Evolutionary conservation across 2,113 vertebrate species (phyloP).

Genomic region (Chionis minor): DNA sequence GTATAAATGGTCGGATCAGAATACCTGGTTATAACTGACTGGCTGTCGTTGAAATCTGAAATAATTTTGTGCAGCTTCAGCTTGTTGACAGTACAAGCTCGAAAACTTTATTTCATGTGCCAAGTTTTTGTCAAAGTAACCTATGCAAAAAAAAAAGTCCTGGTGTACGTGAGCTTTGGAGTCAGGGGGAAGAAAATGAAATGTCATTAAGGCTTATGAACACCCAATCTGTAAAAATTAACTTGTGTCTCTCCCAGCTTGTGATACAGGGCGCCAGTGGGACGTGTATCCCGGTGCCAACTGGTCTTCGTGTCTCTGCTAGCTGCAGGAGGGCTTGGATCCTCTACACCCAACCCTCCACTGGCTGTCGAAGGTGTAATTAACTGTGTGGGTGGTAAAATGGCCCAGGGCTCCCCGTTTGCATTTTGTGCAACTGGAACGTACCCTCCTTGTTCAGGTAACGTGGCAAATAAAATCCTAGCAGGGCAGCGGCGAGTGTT

Average conservation of each 20-base stretch:
- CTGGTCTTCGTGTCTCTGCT: constrained; percentile 56
- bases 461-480: constrained; percentile 50
- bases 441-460: constrained; percentile 30
- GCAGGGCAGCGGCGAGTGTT: constrained; percentile 4
- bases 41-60: constrained; percentile 35
- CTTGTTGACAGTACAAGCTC: constrained; percentile 15
- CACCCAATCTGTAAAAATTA: background rate
- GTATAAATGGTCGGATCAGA: constrained; percentile 40
- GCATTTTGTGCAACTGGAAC: constrained; percentile 57
- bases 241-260: background rate
- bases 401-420: constrained; percentile 34
- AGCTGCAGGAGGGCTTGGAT: constrained; percentile 46
- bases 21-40: constrained; percentile 34
- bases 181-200: background rate
- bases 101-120: constrained; percentile 23
- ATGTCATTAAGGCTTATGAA: background rate
- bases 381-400: constrained; percentile 53
- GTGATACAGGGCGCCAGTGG: background rate
- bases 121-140: constrained; percentile 30
- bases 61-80: constrained; percentile 30
- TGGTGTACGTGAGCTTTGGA: background rate
- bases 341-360: constrained; percentile 25
- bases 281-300: background rate
- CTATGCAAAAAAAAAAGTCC: background rate
- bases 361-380: constrained; percentile 31